phyloP scores from a whole-genome alignment of 1,140 invertebrate species.

The Aphaenogaster ashmeadi region DNA sequence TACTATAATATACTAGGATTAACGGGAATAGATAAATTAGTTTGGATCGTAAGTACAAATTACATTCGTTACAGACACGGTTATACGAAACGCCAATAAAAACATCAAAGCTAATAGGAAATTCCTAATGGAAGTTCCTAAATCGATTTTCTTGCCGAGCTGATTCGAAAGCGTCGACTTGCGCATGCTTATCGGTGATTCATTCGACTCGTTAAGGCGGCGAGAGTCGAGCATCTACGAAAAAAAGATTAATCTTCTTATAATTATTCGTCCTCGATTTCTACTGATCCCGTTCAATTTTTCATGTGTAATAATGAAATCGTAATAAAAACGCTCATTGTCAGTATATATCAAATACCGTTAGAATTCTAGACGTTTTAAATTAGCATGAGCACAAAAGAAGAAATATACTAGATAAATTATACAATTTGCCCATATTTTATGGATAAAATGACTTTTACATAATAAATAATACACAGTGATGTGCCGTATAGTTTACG shows the following conservation, averaged over 20 bases:
- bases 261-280: conserved; percentile 63
- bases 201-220: conserved; percentile 77
- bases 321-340: neutral
- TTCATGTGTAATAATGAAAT: conserved; percentile 54
- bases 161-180: neutral
- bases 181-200: conserved; percentile 66
- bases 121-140: neutral
- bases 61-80: conserved; percentile 20
- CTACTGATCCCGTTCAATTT: conserved; percentile 47
- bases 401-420: neutral
- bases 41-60: conserved; percentile 1
- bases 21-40: conserved; percentile 30
- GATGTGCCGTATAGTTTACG: too few relatives aligned
- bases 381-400: neutral
- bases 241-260: conserved; percentile 71
- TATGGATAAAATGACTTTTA: neutral
- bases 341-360: conserved; percentile 2
- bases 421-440: neutral
- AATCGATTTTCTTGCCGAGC: conserved; percentile 17
- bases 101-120: conserved; percentile 27
- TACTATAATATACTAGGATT: neutral
- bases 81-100: conserved; percentile 13
- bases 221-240: conserved; percentile 52
- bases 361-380: conserved; percentile 57
- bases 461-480: neutral